Evolutionary conservation across 2,888 invertebrate genomes (phyloP).

Genomic region (Hydriomena furcata): DNA sequence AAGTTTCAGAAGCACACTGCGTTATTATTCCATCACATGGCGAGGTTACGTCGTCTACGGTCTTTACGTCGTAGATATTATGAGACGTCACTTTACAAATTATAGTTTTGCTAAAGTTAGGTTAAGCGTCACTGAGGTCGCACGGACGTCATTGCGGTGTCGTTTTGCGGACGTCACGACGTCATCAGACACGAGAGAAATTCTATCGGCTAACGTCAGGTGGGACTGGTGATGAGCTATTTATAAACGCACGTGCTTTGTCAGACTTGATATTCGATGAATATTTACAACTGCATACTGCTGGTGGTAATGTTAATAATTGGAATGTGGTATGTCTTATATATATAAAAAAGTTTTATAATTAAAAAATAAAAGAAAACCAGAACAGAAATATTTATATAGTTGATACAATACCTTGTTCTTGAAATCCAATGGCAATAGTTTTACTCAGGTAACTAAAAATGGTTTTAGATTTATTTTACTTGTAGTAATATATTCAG

Average conservation of each 20-base stretch:
- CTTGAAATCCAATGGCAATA: background rate
- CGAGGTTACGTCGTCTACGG: constrained; percentile 4
- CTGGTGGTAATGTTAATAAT: constrained; percentile 5
- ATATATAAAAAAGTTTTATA: no score
- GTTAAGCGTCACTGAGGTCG: constrained; percentile 35
- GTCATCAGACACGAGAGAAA: constrained; percentile 40
- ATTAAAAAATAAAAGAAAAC: no score
- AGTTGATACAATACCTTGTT: background rate
- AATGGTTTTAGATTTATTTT: background rate
- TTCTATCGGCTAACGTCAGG: constrained; percentile 35
- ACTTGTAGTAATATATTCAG: background rate
- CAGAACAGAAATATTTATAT: no score
- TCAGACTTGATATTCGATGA: constrained; percentile 41
- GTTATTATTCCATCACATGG: constrained; percentile 17
- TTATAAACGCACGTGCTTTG: constrained; percentile 43
- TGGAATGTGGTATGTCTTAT: constrained; percentile 19
- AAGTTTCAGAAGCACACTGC: constrained; percentile 7
- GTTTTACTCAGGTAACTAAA: no score
- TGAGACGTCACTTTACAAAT: constrained; percentile 36
- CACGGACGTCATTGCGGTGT: constrained; percentile 36
- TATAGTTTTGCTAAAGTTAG: constrained; percentile 24
- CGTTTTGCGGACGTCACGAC: constrained; percentile 24
- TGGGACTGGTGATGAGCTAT: constrained; percentile 41
- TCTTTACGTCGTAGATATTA: constrained; percentile 15
- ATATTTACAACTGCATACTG: constrained; percentile 30